Evolutionary conservation across 1,140 invertebrate species (phyloP), one percentile per base, ranked within the genome.

Genomic region (Hyphantria cunea): DNA sequence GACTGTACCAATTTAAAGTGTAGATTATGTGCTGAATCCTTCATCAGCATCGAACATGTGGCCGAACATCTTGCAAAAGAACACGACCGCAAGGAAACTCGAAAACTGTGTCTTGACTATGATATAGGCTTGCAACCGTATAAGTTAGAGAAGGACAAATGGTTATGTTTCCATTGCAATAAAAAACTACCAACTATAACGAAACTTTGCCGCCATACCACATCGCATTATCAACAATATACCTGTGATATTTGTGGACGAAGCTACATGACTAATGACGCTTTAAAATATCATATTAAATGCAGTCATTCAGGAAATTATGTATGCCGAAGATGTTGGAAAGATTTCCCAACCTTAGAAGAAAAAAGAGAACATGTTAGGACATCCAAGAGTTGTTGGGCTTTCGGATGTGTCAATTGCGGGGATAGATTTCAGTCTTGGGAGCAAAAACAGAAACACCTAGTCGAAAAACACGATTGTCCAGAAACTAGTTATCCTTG

Each of bases 201-300:
- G 0, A 82, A 78, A 13, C 55, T 89, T 0, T 79, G 76, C 51
- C 70, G 81, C 17, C 86, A 90, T 45, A 90, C 82, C 0, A 79
- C 77, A 0, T 70, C 79, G 0, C 85, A 90, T 68, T 88, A 79
- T 14, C 64, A 66, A n/a, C 80, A 86, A 15, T 84, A 73, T 41
- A 88, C 84, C 0, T 89, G 86, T 45, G 86, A 89, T n/a, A 62
- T 75, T 0, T 89, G 86, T 52, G 86, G 85, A 0, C 68, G 79
- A 8, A 78, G 64, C 15, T 90, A 88, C 68, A 34, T 83, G 25
- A 80, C 78, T 0, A 73, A 74, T 5, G 83, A 83, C 52, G 82
- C 82, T 3, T 61, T 90, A 6, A 80, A 78, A 33, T 84, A 86
- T 53, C 87, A 90, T 32, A 76, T 80, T 14, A 82, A 73, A 15